Evolutionary conservation across 2,888 invertebrate species (phyloP), one percentile per base, ranked within the genome.

Genomic region (Drosophila meridiana): DNA sequence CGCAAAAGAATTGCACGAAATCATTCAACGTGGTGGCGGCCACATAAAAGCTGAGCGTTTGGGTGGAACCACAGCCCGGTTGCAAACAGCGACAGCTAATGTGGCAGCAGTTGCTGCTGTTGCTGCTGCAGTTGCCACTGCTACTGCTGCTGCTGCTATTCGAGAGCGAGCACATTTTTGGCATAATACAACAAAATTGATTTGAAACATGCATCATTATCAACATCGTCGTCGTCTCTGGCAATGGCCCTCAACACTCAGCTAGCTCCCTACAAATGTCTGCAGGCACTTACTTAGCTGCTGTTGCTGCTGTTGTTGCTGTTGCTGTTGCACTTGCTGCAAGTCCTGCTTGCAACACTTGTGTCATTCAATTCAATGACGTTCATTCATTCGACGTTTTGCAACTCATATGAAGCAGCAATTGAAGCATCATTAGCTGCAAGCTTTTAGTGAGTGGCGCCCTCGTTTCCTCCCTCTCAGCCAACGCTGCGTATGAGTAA

Each of bases 111-210:
- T 34, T 42, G 43, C 28, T 45, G 40, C 3, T 50, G 34, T n/a
- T 62, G 58, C 9, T 45, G 34, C 20, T 62, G 60, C 40, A 3
- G 7, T 7, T 32, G 66, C 34, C 50, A 56, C 34, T 65, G 52
- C n/a, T 50, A 50, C 45, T 60, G 63, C 36, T 60, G 57, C 36
- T 64, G 76, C 53, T 56, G 76, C 76, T 79, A 13, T 14, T 14
- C 60, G 28, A 59, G 71, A 60, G 68, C 65, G 67, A 53, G 76
- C 79, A 79, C 83, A 85, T 76, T 85, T 87, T 90, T 80, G 90
- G 88, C 83, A 89, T 86, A 90, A 90, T 90, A 83, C 78, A 90
- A 84, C 80, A 87, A 90, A 91, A 90, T 91, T 90, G 91, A 90
- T 91, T 90, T 90, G 90, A 84, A 84, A 86, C 87, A 90, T 89